These are phyloP conservation scores for Pseudotriccus pelzelni DNA, from an alignment of 2,797 vertebrate species.

Conservation along the genomic window DNA sequence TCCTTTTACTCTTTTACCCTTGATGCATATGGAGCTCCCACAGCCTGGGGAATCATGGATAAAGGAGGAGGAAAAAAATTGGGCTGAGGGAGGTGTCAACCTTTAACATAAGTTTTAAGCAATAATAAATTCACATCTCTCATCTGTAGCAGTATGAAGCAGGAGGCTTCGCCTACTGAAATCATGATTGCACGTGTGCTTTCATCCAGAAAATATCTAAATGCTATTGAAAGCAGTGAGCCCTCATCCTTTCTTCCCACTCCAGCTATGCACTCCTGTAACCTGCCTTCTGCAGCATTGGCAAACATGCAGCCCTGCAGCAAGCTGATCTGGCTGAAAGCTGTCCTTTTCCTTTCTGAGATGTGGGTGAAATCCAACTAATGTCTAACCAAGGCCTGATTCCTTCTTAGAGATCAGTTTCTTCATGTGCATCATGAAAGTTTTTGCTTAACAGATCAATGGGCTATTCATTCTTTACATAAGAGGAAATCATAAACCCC, in stretches of 20 bases:
- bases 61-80: background rate
- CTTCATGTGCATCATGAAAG: background rate
- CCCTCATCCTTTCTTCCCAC: background rate
- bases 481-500: background rate
- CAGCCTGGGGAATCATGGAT: background rate
- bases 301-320: background rate
- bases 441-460: background rate
- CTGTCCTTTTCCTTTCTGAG: background rate
- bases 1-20: background rate
- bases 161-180: background rate
- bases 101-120: background rate
- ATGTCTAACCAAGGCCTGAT: background rate
- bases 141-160: background rate
- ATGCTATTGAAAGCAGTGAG: background rate
- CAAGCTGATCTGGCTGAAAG: background rate
- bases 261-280: background rate
- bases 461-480: background rate
- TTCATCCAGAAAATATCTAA: background rate
- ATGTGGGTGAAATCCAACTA: background rate
- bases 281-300: background rate
- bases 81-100: background rate
- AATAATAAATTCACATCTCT: background rate
- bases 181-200: background rate
- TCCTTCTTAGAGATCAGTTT: background rate
- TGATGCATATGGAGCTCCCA: background rate